Base-by-base conservation (phyloP, 2,797 vertebrate genomes). In the Pipistrellus pygmaeus region DNA sequence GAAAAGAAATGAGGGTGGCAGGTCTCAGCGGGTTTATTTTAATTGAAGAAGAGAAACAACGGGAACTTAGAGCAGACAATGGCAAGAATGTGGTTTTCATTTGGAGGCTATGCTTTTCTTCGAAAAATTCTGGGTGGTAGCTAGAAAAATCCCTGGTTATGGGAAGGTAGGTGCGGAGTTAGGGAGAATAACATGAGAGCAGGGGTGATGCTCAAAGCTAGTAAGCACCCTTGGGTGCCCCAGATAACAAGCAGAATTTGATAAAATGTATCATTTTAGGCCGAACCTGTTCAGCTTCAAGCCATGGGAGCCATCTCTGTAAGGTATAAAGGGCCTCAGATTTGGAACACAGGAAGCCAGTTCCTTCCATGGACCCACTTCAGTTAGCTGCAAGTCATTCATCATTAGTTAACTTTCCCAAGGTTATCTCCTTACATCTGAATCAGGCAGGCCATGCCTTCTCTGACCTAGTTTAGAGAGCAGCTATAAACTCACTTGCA, bases 11-110 rank as follows among this genome's bases (percentile, higher is more conserved):
- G 83, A 91, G 83, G 66, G 85, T 81, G 77, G 69, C 27, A 78
- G 73, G 84, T 87, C 95, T 96, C 88, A 21, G 18, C 44, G 6
- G 94, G 88, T 68, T 96, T 92, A 85, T 81, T 95, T 94, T 94
- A 96, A 96, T 68, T 95, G 94, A 96, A 85, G 72, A 76, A 82
- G 72, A 84, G 53, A 77, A 94, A 73, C 66, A 60, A 84, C 80
- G 69, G 80, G 83, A 71, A 85, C 41, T 25, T 20, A 38, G 12
- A 57, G 55, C 68, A 68, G 55, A 96, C 41, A 87, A 78, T 11
- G 25, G 32, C 32, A 35, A 21, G 80, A 30, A 55, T 62, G 62
- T 83, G 64, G 23, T 41, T 85, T 91, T 83, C 76, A 94, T 44
- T 80, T 73, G 32, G 89, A 95, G 71, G 30, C 71, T 83, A 44